These are phyloP conservation scores for Bellardia pandia DNA, from an alignment of 2,888 invertebrate genomes.

Conservation along the genomic window DNA sequence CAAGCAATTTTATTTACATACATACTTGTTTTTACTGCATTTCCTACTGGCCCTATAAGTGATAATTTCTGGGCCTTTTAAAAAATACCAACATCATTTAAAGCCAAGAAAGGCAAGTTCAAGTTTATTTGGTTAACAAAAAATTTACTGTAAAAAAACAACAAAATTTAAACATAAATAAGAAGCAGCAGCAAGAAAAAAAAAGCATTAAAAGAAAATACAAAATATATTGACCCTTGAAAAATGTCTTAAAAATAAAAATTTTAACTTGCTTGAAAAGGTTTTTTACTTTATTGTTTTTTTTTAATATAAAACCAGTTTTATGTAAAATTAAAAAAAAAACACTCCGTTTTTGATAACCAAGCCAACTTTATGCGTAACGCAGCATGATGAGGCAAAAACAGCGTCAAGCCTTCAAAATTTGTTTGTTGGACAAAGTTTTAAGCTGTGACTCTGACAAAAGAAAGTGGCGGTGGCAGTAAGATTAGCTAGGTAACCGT, in stretches of 20 bases:
- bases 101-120: conserved; percentile 73
- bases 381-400: conserved; percentile 61
- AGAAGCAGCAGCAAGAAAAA: conserved; percentile 25
- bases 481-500: background rate
- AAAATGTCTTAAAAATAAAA: conserved; percentile 50
- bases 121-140: conserved; percentile 74
- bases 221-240: conserved; percentile 71
- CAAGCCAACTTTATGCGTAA: conserved; percentile 61
- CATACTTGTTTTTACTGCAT: background rate
- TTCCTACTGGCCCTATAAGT: conserved; percentile 17
- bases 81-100: conserved; percentile 55
- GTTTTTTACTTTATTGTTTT: background rate
- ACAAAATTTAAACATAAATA: conserved; percentile 38
- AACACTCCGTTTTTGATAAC: conserved; percentile 1
- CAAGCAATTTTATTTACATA: too few species aligned
- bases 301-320: conserved; percentile 52
- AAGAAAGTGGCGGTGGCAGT: conserved; percentile 49
- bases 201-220: conserved; percentile 56
- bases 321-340: conserved; percentile 19
- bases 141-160: conserved; percentile 35
- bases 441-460: conserved; percentile 25
- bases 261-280: conserved; percentile 31
- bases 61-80: conserved; percentile 23
- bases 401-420: conserved; percentile 29
- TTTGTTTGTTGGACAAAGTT: background rate